Evolutionary conservation across 2,113 vertebrate genomes (phyloP), one percentile per base, ranked within the genome.

Genomic region (Brachyhypopomus gauderio): DNA sequence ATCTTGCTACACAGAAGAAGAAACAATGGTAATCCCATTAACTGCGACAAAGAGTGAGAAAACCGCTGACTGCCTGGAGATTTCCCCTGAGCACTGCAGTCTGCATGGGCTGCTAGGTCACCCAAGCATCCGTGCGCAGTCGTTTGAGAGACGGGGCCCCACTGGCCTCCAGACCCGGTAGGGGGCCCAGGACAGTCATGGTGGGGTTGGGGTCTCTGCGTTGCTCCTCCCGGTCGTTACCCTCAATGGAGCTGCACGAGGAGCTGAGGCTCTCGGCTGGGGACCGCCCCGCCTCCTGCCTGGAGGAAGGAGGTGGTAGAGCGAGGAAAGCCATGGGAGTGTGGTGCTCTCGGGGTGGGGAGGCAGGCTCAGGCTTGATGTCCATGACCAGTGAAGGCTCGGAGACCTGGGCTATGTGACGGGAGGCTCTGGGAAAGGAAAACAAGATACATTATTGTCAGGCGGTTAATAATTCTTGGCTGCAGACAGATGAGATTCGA

Each of bases 301-400:
- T 86, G 91, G 52, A 92, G 86, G 76, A 82, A 91, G 1, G 87
- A 74, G 38, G 89, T 1, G 72, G 88, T 38, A 88, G 93, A 62
- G 85, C 92, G 56, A 93, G 90, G 91, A 96, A 97, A 64, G 92
- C 80, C 22, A 88, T 84, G 27, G 88, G 89, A 77, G 55, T 85
- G 72, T 84, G 73, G 84, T 87, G 91, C 75, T 98, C 95, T 60
- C 95, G 95, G 41, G 96, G 96, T 14, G 97, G 97, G 41, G 97
- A 98, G 79, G 96, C 94, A 0, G 97, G 97, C 91, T 99, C 97
- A 0, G 96, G 96, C 86, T 99, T 99, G 82, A 99, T 97, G 94
- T 92, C 96, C 90, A 98, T 88, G 89, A 94, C 95, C 89, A 96
- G 95, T 92, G 94, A 95, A 76, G 96, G 91, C 70, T 89, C 95